Evolutionary conservation across 2,888 invertebrate genomes (phyloP).

Genomic region (Pachydiplax longipennis): DNA sequence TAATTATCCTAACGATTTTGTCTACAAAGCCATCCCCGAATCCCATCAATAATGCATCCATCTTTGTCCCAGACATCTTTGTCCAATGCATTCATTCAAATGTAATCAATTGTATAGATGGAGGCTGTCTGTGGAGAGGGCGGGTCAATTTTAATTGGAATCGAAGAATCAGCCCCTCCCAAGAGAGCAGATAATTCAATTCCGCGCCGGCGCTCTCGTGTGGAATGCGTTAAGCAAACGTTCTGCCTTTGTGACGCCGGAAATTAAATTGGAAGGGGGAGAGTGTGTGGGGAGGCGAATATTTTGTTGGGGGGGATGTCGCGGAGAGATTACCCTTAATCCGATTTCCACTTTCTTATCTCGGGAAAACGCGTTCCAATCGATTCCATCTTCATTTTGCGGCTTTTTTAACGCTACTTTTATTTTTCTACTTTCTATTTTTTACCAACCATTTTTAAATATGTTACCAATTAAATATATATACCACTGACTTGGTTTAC

Average conservation of each 20-base stretch:
- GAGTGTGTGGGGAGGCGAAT: background rate
- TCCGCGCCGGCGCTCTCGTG: conserved; percentile 25
- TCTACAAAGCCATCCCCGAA: background rate
- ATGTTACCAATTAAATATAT: no score
- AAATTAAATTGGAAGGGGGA: conserved; percentile 49
- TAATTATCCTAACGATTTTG: background rate
- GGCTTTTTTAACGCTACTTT: no score
- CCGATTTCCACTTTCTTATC: background rate
- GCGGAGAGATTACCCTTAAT: background rate
- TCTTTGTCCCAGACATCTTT: conserved; percentile 20
- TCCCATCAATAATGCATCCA: background rate
- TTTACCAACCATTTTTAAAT: no score
- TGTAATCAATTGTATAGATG: conserved; percentile 40
- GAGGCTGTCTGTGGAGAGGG: background rate
- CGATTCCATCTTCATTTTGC: background rate
- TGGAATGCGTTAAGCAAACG: conserved; percentile 51
- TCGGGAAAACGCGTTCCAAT: background rate
- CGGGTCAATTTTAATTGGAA: conserved; percentile 44
- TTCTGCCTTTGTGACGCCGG: conserved; percentile 51
- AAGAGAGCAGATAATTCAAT: background rate
- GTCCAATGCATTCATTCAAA: conserved; percentile 30
- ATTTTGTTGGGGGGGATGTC: background rate
- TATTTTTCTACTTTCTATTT: no score
- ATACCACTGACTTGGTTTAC: no score
- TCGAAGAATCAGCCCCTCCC: background rate